Conservation (phyloP, 2,113 vertebrate species). For the Hippocampus barbouri region DNA sequence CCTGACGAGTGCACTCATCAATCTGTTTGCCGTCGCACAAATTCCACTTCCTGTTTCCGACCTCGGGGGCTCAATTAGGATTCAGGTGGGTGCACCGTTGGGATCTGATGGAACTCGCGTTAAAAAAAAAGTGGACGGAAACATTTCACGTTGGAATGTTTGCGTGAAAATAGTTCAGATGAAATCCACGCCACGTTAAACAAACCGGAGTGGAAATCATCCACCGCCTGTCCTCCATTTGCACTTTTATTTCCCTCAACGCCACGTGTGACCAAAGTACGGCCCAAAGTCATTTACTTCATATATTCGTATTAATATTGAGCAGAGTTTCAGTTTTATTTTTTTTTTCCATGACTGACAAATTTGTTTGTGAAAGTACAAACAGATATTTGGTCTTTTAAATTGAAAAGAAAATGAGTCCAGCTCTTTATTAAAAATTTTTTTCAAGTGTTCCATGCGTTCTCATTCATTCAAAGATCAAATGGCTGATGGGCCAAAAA, state of each 20-base stretch:
- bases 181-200: slow-evolving; percentile 64
- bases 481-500: background rate
- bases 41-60: slow-evolving; percentile 21
- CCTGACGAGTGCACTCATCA: slow-evolving; percentile 59
- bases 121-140: slow-evolving; percentile 66
- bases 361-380: too few relatives aligned
- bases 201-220: background rate
- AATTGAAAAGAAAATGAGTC: background rate
- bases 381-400: background rate
- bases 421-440: too few relatives aligned
- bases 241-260: slow-evolving; percentile 4
- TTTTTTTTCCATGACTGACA: too few relatives aligned
- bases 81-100: slow-evolving; percentile 86
- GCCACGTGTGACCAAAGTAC: background rate
- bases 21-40: slow-evolving; percentile 25
- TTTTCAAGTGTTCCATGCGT: too few relatives aligned
- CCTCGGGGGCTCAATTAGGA: slow-evolving; percentile 83
- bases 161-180: slow-evolving; percentile 75
- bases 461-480: background rate
- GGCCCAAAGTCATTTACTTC: background rate
- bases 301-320: background rate
- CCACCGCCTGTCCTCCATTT: background rate
- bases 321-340: too few relatives aligned
- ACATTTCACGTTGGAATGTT: slow-evolving; percentile 82
- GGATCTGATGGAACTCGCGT: slow-evolving; percentile 76